Evolutionary conservation across 2,888 invertebrate genomes (phyloP), one percentile per base, ranked within the genome.

Genomic region (Spodoptera exigua): DNA sequence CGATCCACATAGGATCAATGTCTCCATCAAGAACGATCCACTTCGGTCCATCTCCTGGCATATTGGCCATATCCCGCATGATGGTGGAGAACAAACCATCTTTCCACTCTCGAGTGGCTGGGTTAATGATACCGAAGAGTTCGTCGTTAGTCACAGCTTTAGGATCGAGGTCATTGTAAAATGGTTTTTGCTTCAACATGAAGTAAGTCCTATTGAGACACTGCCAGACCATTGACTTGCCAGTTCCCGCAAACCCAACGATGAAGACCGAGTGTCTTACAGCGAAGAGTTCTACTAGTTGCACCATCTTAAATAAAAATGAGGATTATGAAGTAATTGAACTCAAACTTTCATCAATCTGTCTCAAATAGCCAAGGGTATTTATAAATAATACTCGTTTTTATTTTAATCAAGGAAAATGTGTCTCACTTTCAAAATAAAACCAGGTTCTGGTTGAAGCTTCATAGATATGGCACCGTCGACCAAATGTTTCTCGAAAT

Each of bases 1-100:
- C 99, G 81, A 99, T 99, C 99, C 99, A 99, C 98, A 99, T 99
- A 1, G 99, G 99, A 94, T 99, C 99, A 77, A 99, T 99, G 84
- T 99, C 99, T 14, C 99, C 99, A 88, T 99, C 99, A 45, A 98
- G 95, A 9, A 99, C 97, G 78, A 99, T 98, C 99, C 99, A 99
- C 86, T 98, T 98, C 0, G 98, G 97, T 0, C 97, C 97, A 79
- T 97, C 97, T 0, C 97, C 97, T 0, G 96, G 93, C 95, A 98
- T 95, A 87, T 98, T 98, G 0, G 98, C 98, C 93, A 98, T 97
- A 85, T 99, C 99, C 69, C 99, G 95, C 97, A 99, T 98, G 54
- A 99, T 96, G 0, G 97, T 97, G 0, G 99, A 99, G 85, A 99
- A 97, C 49, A 99, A 91, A n/a, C 98, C 98, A 92, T 95, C 94